phyloP scores from a whole-genome alignment of 1,140 invertebrate genomes.

The Geopemphigus sp. region DNA sequence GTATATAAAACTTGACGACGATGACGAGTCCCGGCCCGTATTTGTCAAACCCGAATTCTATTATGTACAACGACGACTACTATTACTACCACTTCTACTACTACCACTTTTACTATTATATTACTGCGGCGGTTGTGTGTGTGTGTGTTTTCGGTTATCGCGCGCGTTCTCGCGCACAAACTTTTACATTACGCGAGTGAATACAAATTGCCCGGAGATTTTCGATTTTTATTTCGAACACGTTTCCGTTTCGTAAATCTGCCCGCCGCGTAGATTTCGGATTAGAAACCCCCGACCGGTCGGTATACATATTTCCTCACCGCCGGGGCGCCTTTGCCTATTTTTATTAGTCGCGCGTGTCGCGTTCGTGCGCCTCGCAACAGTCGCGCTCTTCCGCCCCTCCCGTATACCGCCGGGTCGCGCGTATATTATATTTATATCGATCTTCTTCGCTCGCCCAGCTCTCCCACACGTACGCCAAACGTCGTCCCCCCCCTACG shows the following conservation, averaged over 20 bases:
- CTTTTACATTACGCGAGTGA: slow-evolving; percentile 12
- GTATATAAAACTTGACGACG: not conserved
- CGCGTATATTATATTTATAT: too few relatives aligned
- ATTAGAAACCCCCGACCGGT: slow-evolving; percentile 8
- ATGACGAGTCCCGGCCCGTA: not conserved
- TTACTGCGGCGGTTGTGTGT: not conserved
- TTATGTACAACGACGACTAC: not conserved
- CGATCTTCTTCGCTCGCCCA: too few relatives aligned
- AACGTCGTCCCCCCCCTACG: too few relatives aligned
- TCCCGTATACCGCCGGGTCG: too few relatives aligned
- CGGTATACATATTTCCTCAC: not conserved
- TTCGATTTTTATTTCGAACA: slow-evolving; percentile 26
- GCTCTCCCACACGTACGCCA: too few relatives aligned
- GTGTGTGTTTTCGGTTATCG: slow-evolving; percentile 14
- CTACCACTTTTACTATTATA: too few relatives aligned
- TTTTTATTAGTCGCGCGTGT: not conserved
- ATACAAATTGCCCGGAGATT: slow-evolving; percentile 21
- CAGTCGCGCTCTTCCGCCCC: too few relatives aligned
- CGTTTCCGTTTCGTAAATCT: not conserved
- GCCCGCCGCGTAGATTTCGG: slow-evolving; percentile 7
- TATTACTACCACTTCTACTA: too few relatives aligned
- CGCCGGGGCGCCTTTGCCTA: not conserved
- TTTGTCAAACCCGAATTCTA: not conserved
- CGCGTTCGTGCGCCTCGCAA: not conserved
- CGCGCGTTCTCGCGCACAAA: slow-evolving; percentile 18